These are phyloP conservation scores for Dasysyrphus tricinctus DNA, from an alignment of 2,888 invertebrate genomes.

Conservation along the genomic window DNA sequence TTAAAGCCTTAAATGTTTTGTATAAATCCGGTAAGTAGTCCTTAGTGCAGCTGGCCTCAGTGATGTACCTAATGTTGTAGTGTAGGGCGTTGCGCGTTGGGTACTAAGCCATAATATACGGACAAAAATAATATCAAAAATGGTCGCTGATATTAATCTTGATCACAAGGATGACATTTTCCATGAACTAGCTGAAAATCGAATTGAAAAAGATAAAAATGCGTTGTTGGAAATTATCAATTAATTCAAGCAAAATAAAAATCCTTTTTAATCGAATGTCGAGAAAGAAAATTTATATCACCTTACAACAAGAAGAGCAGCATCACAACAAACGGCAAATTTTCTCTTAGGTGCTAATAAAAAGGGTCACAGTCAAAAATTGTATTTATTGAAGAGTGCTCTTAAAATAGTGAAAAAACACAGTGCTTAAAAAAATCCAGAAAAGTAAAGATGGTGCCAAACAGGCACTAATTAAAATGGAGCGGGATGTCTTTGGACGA, in stretches of 20 bases:
- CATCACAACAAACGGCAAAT: no score
- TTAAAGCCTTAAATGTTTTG: no score
- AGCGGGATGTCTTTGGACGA: slow-evolving; percentile 21
- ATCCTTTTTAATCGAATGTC: no score
- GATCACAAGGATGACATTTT: not conserved
- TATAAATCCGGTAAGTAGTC: no score
- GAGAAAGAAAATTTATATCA: no score
- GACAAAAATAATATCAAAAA: slow-evolving; percentile 16
- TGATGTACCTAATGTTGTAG: no score
- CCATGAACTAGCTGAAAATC: not conserved
- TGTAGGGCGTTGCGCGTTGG: no score
- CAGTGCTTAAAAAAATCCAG: slow-evolving; percentile 7
- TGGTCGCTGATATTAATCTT: not conserved
- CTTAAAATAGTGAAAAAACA: not conserved
- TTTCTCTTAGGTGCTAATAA: not conserved
- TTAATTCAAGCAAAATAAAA: slow-evolving; percentile 9
- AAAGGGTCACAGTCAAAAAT: not conserved
- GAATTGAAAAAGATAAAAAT: slow-evolving; percentile 1
- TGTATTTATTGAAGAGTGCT: slow-evolving; percentile 4
- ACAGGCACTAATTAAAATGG: slow-evolving; percentile 7
- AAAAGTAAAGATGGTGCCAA: no score
- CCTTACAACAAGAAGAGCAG: no score
- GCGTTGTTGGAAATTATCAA: not conserved
- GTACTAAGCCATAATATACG: not conserved
- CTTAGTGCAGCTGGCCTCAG: no score